Evolutionary conservation across 2,797 vertebrate genomes (phyloP), one percentile per base, ranked within the genome.

Genomic region (Peromyscus eremicus): DNA sequence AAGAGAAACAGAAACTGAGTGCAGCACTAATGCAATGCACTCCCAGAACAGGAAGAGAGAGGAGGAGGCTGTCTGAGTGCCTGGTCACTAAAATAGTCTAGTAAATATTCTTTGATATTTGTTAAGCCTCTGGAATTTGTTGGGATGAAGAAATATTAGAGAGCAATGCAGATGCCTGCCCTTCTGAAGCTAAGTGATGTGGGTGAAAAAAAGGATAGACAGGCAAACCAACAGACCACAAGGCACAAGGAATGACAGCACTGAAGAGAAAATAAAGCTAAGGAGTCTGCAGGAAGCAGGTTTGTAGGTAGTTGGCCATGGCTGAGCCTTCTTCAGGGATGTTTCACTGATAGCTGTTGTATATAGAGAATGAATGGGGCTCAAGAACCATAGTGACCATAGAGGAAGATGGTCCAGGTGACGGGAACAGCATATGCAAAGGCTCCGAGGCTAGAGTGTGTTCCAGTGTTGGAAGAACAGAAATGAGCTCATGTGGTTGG

Each of bases 21-120:
- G 29, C 12, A 4, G n/a, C 13, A 70, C 21, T 66, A 29, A 43
- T 19, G 6, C 2, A 1, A 0, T 2, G 57, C n/a, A 14, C 46
- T 82, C 60, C 2, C 0, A 11, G 73, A 57, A 27, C 21, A 4
- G 4, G 68, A 29, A 49, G 37, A 29, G 14, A 68, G 23, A 12
- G 27, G 37, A 82, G 32, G 70, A 73, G 7, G 2, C 57, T 25
- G 32, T 16, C 57, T 0, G 3, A 40, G 12, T 13, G 19, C 68
- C 82, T 2, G 6, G 6, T 55, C 40, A 19, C 68, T 37, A 8
- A 92, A 14, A 40, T 89, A 49, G 34, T 55, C 81, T 23, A 21
- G 29, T 37, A 14, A n/a, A 13, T 46, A 32, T 52, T 29, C 43
- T 49, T 25, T 29, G 70, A 64, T 55, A 57, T 87, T 29, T 71